Base-by-base conservation (phyloP, 2,113 vertebrate genomes). In the Donacobius atricapilla region DNA sequence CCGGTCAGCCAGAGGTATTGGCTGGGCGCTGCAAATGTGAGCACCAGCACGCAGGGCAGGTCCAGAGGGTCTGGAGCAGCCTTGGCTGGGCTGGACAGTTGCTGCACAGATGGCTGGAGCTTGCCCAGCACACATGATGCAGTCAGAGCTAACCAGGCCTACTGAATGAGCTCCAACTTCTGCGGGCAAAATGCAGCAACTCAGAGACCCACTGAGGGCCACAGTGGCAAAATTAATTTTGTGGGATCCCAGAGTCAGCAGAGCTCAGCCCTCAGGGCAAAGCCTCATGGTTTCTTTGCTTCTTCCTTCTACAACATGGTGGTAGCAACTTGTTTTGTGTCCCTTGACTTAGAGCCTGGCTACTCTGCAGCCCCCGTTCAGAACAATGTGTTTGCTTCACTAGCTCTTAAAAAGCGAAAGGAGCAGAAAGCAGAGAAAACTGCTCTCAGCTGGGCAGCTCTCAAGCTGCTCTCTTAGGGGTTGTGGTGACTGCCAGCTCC, bases 91-190 rank as follows among this genome's bases (percentile, higher is more conserved):
- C 6, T 28, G 82, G 27, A 33, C 66, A 27, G 51, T 40, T 90
- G 70, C 84, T 94, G 82, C 82, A 56, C 78, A 86, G 92, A 42
- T 90, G 88, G 75, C 63, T 12, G 1, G 21, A 82, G 69, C 65
- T 94, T 66, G 51, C 58, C 73, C 78, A 72, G 70, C 58, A 92
- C 78, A 76, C 19, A 35, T 3, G 31, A 11, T 48, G 66, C 15
- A 39, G 48, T 22, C 57, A 77, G 53, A 91, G 50, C 61, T 48
- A 13, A 30, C 60, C 65, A 64, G 54, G 51, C 22, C 61, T 50
- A 7, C 13, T 0, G 0, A 28, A 23, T 1, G 1, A 45, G 50
- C 50, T 92, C 0, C 0, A 47, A 57, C 42, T 72, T 90, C 54
- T 68, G 27, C 1, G 1, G 16, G 39, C n/a, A n/a, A 92, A 86